Percentiles rank a stretch among this genome's conserved stretches.
phyloP scores from a whole-genome alignment of 2,888 invertebrate species.

The Apotomis turbidana region DNA sequence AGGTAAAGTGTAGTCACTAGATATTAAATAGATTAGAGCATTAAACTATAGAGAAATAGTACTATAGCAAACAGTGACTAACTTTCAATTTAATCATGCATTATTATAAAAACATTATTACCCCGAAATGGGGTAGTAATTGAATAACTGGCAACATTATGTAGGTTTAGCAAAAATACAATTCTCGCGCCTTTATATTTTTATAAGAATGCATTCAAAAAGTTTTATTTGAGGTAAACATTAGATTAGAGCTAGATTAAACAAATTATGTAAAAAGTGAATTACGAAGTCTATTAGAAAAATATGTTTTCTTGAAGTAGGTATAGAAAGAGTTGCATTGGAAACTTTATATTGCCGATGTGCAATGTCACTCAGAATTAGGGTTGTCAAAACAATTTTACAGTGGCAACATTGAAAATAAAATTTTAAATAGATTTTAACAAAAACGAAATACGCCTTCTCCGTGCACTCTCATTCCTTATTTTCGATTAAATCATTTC shows the following conservation, averaged over 20 bases:
- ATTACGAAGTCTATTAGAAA: constrained; percentile 65
- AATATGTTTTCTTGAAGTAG: constrained; percentile 67
- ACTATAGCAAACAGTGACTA: constrained; percentile 70
- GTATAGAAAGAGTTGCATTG: constrained; percentile 67
- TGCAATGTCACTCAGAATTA: constrained; percentile 54
- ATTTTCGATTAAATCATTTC: constrained; percentile 40
- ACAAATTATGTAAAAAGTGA: constrained; percentile 56
- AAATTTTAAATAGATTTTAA: background rate
- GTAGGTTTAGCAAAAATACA: constrained; percentile 59
- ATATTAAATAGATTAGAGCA: constrained; percentile 66
- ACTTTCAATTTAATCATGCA: constrained; percentile 56
- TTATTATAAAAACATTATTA: constrained; percentile 60
- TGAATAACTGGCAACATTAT: constrained; percentile 55
- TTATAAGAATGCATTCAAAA: constrained; percentile 64
- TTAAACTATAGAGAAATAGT: constrained; percentile 68
- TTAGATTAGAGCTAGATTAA: constrained; percentile 54
- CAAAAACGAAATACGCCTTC: constrained; percentile 2
- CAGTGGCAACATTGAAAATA: constrained; percentile 14
- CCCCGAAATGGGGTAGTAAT: constrained; percentile 51
- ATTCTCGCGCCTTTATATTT: constrained; percentile 56
- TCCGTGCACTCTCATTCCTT: constrained; percentile 39
- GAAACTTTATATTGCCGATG: constrained; percentile 54
- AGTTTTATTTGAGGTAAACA: constrained; percentile 48
- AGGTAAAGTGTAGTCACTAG: constrained; percentile 69
- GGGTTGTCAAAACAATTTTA: constrained; percentile 38